These are phyloP conservation scores for Lanistes nyassanus DNA, from an alignment of 1,140 invertebrate species.

Conservation along the genomic window DNA sequence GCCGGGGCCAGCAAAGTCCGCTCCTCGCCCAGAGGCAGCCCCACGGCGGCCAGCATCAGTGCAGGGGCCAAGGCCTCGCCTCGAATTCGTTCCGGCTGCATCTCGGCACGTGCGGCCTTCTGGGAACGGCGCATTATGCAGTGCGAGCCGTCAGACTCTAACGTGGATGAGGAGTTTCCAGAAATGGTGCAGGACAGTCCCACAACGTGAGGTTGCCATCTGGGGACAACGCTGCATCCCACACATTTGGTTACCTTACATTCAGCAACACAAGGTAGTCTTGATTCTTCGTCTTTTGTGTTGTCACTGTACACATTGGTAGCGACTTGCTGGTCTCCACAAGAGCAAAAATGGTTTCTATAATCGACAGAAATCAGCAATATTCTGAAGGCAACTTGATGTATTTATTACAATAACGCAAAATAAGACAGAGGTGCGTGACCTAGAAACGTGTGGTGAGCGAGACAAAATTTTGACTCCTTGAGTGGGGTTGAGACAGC, in stretches of 20 bases:
- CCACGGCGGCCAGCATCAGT: background rate
- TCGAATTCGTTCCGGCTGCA: slow-evolving; percentile 50
- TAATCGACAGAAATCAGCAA: background rate
- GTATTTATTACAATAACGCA: background rate
- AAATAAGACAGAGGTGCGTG: too few species aligned
- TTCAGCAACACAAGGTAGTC: too few species aligned
- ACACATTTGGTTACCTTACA: too few species aligned
- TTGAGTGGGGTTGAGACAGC: too few species aligned
- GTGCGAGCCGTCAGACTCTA: slow-evolving; percentile 23
- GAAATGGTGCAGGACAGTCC: slow-evolving; percentile 42
- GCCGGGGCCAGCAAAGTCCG: background rate
- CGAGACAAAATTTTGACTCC: too few species aligned
- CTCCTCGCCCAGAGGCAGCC: background rate
- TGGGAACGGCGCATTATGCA: slow-evolving; percentile 55
- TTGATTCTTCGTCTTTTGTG: too few species aligned
- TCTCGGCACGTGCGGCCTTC: slow-evolving; percentile 52
- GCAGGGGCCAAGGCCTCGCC: slow-evolving; percentile 18
- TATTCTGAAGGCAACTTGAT: background rate
- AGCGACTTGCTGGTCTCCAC: too few species aligned
- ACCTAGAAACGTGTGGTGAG: too few species aligned
- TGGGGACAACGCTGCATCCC: background rate
- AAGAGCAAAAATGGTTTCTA: background rate
- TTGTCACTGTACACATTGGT: background rate
- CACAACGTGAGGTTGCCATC: background rate
- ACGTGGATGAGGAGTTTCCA: slow-evolving; percentile 45